Conservation (phyloP, 2,797 vertebrate species). For the Prunella strophiata region DNA sequence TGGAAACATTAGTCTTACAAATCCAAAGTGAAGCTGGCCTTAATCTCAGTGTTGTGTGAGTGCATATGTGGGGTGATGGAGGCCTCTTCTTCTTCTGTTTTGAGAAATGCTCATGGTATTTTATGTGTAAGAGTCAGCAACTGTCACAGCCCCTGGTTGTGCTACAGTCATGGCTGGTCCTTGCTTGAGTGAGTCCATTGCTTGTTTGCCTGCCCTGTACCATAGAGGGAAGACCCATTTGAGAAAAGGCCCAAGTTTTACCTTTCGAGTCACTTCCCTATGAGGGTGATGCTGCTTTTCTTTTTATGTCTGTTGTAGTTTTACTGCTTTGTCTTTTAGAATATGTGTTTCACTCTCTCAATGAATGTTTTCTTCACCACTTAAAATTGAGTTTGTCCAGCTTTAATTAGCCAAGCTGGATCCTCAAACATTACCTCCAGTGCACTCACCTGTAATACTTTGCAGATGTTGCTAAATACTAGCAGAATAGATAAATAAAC, state of each 20-base stretch:
- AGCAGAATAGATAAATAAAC: not conserved
- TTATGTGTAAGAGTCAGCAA: not conserved
- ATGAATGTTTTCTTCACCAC: not conserved
- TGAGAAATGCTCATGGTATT: not conserved
- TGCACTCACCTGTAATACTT: not conserved
- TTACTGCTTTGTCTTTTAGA: not conserved
- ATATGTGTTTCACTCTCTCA: not conserved
- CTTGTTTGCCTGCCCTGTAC: not conserved
- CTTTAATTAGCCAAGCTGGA: not conserved
- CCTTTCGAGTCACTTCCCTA: not conserved
- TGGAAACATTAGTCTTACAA: not conserved
- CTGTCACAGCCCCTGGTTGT: not conserved
- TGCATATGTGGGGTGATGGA: fast-evolving
- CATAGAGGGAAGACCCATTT: fast-evolving
- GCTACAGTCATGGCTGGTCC: not conserved
- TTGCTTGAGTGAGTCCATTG: not conserved
- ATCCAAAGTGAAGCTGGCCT: not conserved
- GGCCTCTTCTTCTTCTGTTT: not conserved
- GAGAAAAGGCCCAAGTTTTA: not conserved
- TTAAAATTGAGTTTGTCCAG: not conserved
- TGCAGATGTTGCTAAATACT: not conserved
- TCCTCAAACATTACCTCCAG: not conserved
- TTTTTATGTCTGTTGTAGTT: not conserved
- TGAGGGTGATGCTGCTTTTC: not conserved
- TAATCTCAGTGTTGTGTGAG: not conserved